Base-by-base conservation (phyloP, 2,888 invertebrate genomes). In the Drepanosiphum platanoidis region DNA sequence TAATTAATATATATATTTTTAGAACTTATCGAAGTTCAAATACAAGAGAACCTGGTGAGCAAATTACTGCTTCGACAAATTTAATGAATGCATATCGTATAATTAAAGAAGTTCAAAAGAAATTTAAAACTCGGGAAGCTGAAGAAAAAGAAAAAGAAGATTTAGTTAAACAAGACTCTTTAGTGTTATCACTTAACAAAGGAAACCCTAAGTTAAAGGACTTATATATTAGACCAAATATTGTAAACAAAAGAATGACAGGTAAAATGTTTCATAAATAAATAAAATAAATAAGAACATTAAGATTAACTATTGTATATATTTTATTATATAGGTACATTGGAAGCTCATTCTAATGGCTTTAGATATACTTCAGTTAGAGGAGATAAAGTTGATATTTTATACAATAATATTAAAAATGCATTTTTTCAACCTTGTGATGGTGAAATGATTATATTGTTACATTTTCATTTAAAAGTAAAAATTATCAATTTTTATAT, bases 381-480 rank as follows among this genome's bases (percentile, higher is more conserved):
- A 88, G 99, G 99, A 8, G 99, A 99, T 89, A 99, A 99, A 92
- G 98, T 99, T 11, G 99, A 99, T 89, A 99, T 99, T 88, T 91
- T 99, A 81, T 99, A 99, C 90, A 99, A 99, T 91, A 99, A 99
- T 90, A 99, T 99, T 88, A 98, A 98, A 90, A 97, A 99, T 90
- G 98, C 99, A 13, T 97, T 99, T 92, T 99, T 99, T 91, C 98
- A 98, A 91, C 98, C 98, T 0, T 99, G 99, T 89, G 99, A 99
- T 90, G 96, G 97, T 87, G 99, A 99, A 92, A 99, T 99, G 98
- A 99, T 99, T 86, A 99, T 99, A 89, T 91, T 99, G 39, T 92
- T 99, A 86, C 99, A 99, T 92, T 99, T 99, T 91, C 98, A 99
- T 91, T 92, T 99, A 87, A 98, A 97, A 91, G 93, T 93, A 89